Evolutionary conservation across 2,888 invertebrate species (phyloP).

Genomic region (Eucriotettix oculatus): DNA sequence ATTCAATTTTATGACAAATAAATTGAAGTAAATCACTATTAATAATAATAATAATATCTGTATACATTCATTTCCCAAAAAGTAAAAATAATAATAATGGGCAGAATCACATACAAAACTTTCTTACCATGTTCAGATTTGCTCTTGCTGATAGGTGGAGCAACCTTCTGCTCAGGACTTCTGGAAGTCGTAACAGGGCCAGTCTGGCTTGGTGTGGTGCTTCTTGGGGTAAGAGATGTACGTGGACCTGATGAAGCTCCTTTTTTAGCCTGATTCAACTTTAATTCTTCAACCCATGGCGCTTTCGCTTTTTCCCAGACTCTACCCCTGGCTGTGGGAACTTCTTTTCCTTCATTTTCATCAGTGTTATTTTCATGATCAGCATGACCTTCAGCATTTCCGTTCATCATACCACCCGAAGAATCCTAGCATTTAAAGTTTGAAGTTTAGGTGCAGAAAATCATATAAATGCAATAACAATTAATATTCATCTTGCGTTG

Average conservation of each 20-base stretch:
- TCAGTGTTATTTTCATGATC: neutral
- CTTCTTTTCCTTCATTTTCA: slow-evolving; percentile 17
- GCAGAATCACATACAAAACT: neutral
- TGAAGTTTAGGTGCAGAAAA: neutral
- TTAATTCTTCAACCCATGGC: slow-evolving; percentile 70
- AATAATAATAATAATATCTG: too few species aligned
- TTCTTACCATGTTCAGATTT: neutral
- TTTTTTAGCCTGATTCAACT: slow-evolving; percentile 56
- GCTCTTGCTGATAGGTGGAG: neutral
- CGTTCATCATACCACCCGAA: slow-evolving; percentile 5
- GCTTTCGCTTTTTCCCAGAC: slow-evolving; percentile 55
- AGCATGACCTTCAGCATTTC: slow-evolving; percentile 3
- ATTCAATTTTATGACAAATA: too few species aligned
- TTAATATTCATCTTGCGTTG: too few species aligned
- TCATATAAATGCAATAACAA: neutral
- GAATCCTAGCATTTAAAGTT: neutral
- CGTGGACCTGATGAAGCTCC: slow-evolving; percentile 19
- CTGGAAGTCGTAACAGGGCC: neutral
- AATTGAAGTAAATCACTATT: too few species aligned
- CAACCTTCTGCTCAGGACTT: neutral
- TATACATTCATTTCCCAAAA: too few species aligned
- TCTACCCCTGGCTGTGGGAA: slow-evolving; percentile 38
- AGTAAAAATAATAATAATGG: too few species aligned
- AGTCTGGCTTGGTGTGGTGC: neutral
- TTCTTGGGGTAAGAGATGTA: neutral